Percentiles rank a stretch among this genome's conserved stretches.
Evolutionary conservation across 1,140 invertebrate genomes (phyloP).

Genomic region (Mycetomoellerius zeteki): DNA sequence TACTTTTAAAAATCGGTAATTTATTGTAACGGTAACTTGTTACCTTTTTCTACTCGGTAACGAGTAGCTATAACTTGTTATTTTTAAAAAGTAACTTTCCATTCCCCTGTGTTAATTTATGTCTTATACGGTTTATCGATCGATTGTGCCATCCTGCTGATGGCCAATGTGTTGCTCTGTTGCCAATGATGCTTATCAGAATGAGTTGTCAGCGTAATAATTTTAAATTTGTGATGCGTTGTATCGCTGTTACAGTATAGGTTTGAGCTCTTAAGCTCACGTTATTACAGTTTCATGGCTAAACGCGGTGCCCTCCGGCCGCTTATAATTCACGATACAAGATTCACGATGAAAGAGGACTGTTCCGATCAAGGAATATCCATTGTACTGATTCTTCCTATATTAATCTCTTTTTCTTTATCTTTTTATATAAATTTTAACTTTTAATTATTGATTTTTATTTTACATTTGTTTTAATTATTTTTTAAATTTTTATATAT

Average conservation of each 20-base stretch:
- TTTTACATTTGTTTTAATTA: not conserved
- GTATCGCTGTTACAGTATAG: conserved; percentile 56
- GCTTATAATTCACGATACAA: conserved; percentile 39
- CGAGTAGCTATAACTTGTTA: too few species aligned
- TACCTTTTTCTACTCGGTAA: too few species aligned
- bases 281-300: conserved; percentile 65
- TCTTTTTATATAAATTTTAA: not conserved
- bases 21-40: too few species aligned
- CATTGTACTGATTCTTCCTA: not conserved
- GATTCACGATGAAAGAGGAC: conserved; percentile 11
- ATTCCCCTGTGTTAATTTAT: conserved; percentile 12
- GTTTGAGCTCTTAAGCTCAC: conserved; percentile 48
- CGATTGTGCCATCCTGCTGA: conserved; percentile 5
- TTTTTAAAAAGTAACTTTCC: too few species aligned
- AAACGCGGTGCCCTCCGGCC: conserved; percentile 53
- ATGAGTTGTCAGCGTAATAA: conserved; percentile 71
- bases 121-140: conserved; percentile 38
- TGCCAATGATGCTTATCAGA: conserved; percentile 62
- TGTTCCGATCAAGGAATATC: conserved; percentile 20
- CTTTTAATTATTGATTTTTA: not conserved
- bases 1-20: too few species aligned
- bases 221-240: conserved; percentile 73
- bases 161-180: conserved; percentile 40
- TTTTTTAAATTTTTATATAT: too few species aligned
- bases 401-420: not conserved